Evolutionary conservation across 2,797 vertebrate species (phyloP).

Genomic region (Poecilia picta): DNA sequence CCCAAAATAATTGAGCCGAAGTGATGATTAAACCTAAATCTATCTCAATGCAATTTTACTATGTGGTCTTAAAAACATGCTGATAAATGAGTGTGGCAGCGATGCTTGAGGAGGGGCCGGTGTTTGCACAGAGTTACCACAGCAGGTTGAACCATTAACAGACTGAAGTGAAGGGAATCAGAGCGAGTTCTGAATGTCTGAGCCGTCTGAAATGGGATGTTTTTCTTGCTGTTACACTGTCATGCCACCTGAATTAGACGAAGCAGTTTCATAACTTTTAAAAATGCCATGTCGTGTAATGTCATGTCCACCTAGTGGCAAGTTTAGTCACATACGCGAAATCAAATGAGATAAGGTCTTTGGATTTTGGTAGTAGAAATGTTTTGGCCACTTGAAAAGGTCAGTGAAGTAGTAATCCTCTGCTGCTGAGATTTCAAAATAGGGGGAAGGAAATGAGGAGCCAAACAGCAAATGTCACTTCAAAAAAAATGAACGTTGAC

Average conservation of each 20-base stretch:
- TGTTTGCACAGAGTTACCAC: background rate
- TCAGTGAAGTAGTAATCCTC: background rate
- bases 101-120: background rate
- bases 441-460: background rate
- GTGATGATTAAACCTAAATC: background rate
- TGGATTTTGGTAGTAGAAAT: background rate
- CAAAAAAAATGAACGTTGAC: background rate
- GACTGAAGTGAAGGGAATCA: background rate
- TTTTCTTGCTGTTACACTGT: background rate
- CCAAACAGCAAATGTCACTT: background rate
- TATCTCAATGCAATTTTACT: background rate
- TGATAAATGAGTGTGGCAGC: background rate
- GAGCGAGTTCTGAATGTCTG: background rate
- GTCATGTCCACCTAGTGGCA: slow-evolving; percentile 5
- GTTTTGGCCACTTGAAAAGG: background rate
- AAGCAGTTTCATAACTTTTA: background rate
- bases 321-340: background rate
- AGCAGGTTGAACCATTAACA: slow-evolving; percentile 2
- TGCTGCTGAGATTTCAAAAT: background rate
- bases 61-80: background rate
- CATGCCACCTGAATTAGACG: background rate
- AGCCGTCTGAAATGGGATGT: background rate
- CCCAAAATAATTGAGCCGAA: background rate
- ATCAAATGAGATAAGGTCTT: background rate
- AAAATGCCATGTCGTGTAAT: slow-evolving; percentile 1